Evolutionary conservation across 2,797 vertebrate species (phyloP), one percentile per base, ranked within the genome.

Genomic region (Cyclopterus lumpus): DNA sequence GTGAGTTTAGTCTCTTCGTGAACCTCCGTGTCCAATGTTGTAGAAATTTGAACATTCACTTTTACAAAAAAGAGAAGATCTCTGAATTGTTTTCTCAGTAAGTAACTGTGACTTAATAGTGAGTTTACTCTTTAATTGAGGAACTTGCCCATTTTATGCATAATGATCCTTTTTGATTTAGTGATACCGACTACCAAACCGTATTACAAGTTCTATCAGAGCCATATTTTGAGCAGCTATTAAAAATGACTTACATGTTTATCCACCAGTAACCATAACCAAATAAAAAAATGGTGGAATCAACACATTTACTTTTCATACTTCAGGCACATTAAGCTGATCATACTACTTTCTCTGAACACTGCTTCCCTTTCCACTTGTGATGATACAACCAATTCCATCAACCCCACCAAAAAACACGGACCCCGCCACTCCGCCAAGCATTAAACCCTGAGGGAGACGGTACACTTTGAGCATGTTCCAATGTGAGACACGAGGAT

Each of bases 391-490:
- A 76, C 51, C 59, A 75, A 80, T 72, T 60, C 63, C 54, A 73
- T 38, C 42, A 80, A 4, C 62, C 61, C 72, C 30, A 16, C 22
- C 73, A 59, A 48, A 71, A 67, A 84, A 81, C 58, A 54, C 58
- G 60, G 62, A 70, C 10, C 54, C 54, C 62, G 22, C 60, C 67
- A 42, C 68, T 79, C 42, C 62, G 69, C 55, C 59, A 16, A 16
- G 46, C 64, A 71, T 44, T 46, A 64, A 79, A 72, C 63, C 73
- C 76, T 0, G 49, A 79, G 68, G 79, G 77, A 71, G 51, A 72
- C 75, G 64, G 34, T 80, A 75, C 82, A 86, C 57, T 54, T 63
- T 64, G n/a, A 82, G 77, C 20, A 6, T 48, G 72, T 76, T 76
- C 63, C 71, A 65, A 22, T 57, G 62, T 66, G 60, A 81, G 54